Evolutionary conservation across 92 coral and sea anemone species (phyloP), one percentile per base, ranked within the genome.

Genomic region (Actinernus sp.): DNA sequence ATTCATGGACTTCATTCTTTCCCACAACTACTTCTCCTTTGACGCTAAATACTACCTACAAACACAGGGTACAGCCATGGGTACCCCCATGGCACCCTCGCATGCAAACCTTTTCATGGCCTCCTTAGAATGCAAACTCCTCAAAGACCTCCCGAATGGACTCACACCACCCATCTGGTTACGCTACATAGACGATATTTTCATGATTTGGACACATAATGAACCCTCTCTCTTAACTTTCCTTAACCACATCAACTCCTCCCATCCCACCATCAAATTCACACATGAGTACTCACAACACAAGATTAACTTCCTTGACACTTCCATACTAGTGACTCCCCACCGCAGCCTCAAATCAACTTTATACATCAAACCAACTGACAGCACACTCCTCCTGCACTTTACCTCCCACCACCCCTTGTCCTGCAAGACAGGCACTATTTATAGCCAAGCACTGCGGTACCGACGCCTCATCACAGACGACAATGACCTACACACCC

Each of bases 71-170:
- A 69, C 65, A 41, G 83, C 83, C 3, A 79, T 79, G 66, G 79
- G 86, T 17, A 70, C 86, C 55, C 50, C 55, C n/a, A 61, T 43
- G 73, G 74, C 86, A 10, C 79, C 86, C 0, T 60, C 79, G 12
- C 61, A 58, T 40, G 78, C 79, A 16, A 79, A 79, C 51, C 40
- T 66, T 2, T 71, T 46, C 24, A 8, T 58, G 31, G 29, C 54
- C 0, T 13, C 41, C 7, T 45, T 77, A 13, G 69, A 77, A 67
- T 26, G 27, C 24, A 10, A 8, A 10, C 19, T 56, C 16, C 65
- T 55, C n/a, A 4, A 1, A 4, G 25, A 30, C 14, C 1, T 9
- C 27, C 69, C 60, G 0, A 14, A 24, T 44, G 29, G 43, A 16
- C 54, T 43, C 2, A 31, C 55, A 65, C 84, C 84, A 26, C 61